phyloP scores from a whole-genome alignment of 2,113 vertebrate species.

The Pachyramphus minor region DNA sequence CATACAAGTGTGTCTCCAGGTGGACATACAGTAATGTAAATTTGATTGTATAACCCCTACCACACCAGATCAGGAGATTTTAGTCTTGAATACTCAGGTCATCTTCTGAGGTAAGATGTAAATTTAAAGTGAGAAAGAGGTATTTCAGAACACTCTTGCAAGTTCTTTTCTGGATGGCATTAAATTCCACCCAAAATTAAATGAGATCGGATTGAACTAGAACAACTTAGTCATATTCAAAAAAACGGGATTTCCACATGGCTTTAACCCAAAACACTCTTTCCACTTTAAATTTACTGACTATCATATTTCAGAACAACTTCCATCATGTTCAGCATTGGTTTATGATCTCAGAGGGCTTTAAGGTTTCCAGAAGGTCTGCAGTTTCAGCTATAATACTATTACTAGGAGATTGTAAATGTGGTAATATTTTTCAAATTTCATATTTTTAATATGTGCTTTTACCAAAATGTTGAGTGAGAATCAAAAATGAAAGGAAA shows the following conservation, averaged over 20 bases:
- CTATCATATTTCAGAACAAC: not conserved
- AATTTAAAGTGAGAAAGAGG: not conserved
- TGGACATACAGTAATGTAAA: not conserved
- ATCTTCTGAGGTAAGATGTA: not conserved
- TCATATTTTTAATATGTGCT: not conserved
- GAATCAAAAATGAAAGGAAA: slow-evolving; percentile 16
- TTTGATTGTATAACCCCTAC: not conserved
- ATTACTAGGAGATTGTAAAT: not conserved
- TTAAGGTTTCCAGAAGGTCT: not conserved
- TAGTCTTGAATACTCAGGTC: not conserved
- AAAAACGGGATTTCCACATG: not conserved
- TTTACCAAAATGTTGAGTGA: not conserved
- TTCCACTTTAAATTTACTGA: slow-evolving; percentile 1
- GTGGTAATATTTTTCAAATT: slow-evolving; percentile 10
- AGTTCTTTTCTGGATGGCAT: not conserved
- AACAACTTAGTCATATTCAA: not conserved
- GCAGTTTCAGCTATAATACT: not conserved
- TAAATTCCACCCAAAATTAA: not conserved
- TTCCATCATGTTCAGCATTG: not conserved
- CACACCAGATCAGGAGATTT: not conserved
- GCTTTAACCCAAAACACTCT: not conserved
- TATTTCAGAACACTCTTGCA: not conserved
- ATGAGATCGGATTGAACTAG: not conserved
- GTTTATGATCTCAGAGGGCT: not conserved
- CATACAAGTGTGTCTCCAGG: not conserved